Conservation (phyloP, 1,140 invertebrate species). For the Achatina immaculata region DNA sequence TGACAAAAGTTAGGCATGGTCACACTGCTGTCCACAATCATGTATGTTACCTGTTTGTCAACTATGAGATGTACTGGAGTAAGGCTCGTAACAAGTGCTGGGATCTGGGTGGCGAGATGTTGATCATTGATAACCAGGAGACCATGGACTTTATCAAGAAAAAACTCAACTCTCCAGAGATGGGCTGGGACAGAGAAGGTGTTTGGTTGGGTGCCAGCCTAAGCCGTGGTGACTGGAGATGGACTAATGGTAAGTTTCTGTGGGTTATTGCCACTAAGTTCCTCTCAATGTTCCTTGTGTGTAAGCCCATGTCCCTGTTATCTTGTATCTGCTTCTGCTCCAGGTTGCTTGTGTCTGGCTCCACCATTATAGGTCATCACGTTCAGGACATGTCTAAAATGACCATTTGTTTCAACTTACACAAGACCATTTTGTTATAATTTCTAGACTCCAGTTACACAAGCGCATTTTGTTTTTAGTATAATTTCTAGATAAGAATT, state of each 20-base stretch:
- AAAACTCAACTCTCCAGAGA: slow-evolving; percentile 45
- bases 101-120: slow-evolving; percentile 53
- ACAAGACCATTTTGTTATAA: too few relatives aligned
- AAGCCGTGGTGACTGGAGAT: slow-evolving; percentile 46
- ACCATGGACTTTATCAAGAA: slow-evolving; percentile 54
- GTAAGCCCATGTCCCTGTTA: too few relatives aligned
- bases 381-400: too few relatives aligned
- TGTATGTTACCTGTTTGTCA: slow-evolving; percentile 55
- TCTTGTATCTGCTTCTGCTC: too few relatives aligned
- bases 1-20: background rate
- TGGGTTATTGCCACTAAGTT: too few relatives aligned
- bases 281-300: too few relatives aligned
- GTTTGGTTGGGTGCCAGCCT: slow-evolving; percentile 58
- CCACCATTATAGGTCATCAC: too few relatives aligned
- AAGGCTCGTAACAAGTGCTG: slow-evolving; percentile 51
- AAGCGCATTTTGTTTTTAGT: too few relatives aligned
- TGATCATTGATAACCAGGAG: slow-evolving; percentile 42
- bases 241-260: slow-evolving; percentile 55
- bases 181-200: slow-evolving; percentile 51
- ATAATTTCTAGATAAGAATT: too few relatives aligned
- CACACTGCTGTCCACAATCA: slow-evolving; percentile 23
- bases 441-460: too few relatives aligned
- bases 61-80: slow-evolving; percentile 56
- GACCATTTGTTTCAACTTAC: too few relatives aligned
- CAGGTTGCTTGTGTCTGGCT: too few relatives aligned